Percentiles rank a stretch among this genome's conserved stretches.
These are phyloP conservation scores for Gasteruption jaculator DNA, from an alignment of 2,888 invertebrate genomes.

Conservation along the genomic window DNA sequence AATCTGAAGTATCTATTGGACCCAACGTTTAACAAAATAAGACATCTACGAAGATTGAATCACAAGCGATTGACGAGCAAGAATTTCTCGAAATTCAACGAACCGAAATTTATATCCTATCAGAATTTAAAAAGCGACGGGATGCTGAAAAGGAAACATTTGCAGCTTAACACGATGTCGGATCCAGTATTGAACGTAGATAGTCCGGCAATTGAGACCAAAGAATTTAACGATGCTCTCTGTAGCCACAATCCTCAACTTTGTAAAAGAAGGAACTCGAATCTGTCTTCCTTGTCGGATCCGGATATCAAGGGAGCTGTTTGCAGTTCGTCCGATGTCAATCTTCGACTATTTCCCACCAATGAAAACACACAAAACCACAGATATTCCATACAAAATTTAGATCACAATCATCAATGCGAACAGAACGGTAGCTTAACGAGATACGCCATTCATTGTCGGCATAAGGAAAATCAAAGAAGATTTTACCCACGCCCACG, in stretches of 20 bases:
- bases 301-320: constrained; percentile 38
- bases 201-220: constrained; percentile 21
- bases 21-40: constrained; percentile 44
- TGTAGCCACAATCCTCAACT: constrained; percentile 19
- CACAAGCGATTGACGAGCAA: constrained; percentile 32
- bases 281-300: constrained; percentile 42
- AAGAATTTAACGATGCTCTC: constrained; percentile 22
- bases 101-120: constrained; percentile 42
- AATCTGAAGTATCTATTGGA: constrained; percentile 43
- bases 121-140: constrained; percentile 40
- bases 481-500: constrained; percentile 19
- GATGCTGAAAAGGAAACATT: constrained; percentile 25
- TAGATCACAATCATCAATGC: no score
- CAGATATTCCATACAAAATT: constrained; percentile 35
- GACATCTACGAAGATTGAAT: constrained; percentile 39
- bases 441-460: constrained; percentile 26
- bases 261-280: constrained; percentile 30
- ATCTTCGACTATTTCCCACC: constrained; percentile 21
- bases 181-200: constrained; percentile 39
- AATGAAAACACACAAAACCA: constrained; percentile 16
- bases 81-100: constrained; percentile 29
- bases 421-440: constrained; percentile 22
- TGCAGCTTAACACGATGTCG: constrained; percentile 41
- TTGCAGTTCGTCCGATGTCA: constrained; percentile 19
- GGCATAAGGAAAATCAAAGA: constrained; percentile 30